Evolutionary conservation across 2,797 vertebrate species (phyloP).

Genomic region (Iguana delicatissima): DNA sequence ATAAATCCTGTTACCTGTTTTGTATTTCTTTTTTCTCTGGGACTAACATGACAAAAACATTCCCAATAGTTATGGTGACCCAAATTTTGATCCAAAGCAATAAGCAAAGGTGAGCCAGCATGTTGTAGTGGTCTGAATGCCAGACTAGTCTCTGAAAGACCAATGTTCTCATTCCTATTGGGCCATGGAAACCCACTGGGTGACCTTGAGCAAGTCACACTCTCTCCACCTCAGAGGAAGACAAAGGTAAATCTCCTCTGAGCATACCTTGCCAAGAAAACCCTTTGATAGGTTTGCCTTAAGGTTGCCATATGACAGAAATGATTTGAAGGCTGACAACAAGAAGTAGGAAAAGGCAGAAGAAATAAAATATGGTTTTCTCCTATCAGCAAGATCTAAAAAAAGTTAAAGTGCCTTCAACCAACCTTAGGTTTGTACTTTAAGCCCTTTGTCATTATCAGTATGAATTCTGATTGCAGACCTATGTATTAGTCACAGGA

Average conservation of each 20-base stretch:
- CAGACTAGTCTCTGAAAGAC: too few species aligned
- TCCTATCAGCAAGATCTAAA: not conserved
- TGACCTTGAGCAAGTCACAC: too few species aligned
- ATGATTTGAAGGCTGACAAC: too few species aligned
- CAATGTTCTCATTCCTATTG: too few species aligned
- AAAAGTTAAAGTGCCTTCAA: not conserved
- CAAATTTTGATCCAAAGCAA: not conserved
- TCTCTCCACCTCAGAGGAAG: too few species aligned
- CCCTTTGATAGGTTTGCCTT: too few species aligned
- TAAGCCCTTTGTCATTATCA: not conserved
- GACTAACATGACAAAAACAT: not conserved
- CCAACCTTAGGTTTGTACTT: not conserved
- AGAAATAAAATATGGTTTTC: not conserved
- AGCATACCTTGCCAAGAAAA: too few species aligned
- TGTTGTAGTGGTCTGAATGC: too few species aligned
- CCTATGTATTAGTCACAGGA: not conserved
- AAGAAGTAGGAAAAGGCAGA: not conserved
- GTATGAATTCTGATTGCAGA: slow-evolving; percentile 3
- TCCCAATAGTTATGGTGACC: not conserved
- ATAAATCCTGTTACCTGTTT: not conserved
- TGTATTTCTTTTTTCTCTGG: slow-evolving; percentile 7
- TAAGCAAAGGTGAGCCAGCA: not conserved
- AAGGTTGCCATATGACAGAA: too few species aligned
- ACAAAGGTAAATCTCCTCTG: too few species aligned
- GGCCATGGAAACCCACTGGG: too few species aligned